Conservation (phyloP, 1,140 invertebrate genomes). For the Pantala flavescens region DNA sequence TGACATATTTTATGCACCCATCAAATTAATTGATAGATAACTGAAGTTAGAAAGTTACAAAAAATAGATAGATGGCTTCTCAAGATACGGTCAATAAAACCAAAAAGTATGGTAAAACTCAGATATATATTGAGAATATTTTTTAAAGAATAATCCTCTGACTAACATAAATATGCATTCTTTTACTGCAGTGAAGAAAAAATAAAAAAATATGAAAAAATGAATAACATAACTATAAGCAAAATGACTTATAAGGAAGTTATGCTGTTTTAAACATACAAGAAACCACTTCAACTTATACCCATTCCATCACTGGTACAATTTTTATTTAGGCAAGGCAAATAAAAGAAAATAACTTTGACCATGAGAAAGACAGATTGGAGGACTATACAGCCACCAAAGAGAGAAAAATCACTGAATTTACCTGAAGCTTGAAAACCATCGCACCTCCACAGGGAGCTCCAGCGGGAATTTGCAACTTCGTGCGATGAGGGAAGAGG, state of each 20-base stretch:
- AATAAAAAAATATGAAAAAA: not conserved
- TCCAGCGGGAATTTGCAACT: not conserved
- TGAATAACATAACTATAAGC: not conserved
- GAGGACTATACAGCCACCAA: conserved; percentile 11
- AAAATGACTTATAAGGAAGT: not conserved
- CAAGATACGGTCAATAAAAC: not conserved
- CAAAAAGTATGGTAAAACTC: not conserved
- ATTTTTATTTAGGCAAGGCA: not conserved
- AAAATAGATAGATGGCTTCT: not conserved
- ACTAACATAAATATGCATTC: not conserved
- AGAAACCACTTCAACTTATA: not conserved
- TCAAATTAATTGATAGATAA: not conserved
- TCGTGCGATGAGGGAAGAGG: not conserved
- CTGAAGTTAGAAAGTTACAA: too few relatives aligned
- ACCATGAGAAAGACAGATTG: not conserved
- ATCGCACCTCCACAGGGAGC: not conserved
- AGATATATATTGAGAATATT: not conserved
- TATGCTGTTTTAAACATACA: not conserved
- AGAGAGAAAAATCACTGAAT: not conserved
- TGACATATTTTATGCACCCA: not conserved
- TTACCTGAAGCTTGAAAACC: conserved; percentile 2
- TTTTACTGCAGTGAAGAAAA: not conserved
- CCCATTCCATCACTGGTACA: not conserved
- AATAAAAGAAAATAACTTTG: not conserved
- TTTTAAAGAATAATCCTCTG: not conserved